These are phyloP conservation scores for Siniperca chuatsi DNA, from an alignment of 2,113 vertebrate species.

Conservation along the genomic window DNA sequence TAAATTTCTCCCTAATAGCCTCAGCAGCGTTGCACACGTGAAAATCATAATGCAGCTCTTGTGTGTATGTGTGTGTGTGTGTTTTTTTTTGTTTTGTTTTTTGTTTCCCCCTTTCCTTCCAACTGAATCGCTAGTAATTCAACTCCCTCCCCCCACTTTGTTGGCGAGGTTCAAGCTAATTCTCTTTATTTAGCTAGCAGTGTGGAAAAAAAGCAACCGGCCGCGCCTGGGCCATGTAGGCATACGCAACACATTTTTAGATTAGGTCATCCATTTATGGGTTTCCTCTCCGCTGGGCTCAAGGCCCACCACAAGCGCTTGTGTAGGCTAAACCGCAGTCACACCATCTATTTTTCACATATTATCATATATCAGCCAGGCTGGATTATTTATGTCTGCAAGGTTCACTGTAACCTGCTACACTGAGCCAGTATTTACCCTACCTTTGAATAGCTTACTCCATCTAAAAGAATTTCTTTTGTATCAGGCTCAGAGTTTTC, in stretches of 20 bases:
- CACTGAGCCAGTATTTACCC: slow-evolving; percentile 35
- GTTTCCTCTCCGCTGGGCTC: slow-evolving; percentile 55
- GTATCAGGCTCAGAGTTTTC: slow-evolving; percentile 4
- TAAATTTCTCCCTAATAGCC: slow-evolving; percentile 75
- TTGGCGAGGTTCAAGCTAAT: slow-evolving; percentile 78
- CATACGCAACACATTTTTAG: slow-evolving; percentile 74
- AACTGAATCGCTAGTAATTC: slow-evolving; percentile 78
- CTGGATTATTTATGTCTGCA: slow-evolving; percentile 79
- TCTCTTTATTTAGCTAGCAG: slow-evolving; percentile 78
- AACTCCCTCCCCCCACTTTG: slow-evolving; percentile 75
- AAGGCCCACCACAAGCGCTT: slow-evolving; percentile 63
- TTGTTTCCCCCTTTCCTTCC: slow-evolving; percentile 58
- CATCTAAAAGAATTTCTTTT: slow-evolving; percentile 25
- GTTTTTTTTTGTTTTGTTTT: no score
- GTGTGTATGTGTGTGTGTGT: slow-evolving; percentile 46
- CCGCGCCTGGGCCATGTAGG: slow-evolving; percentile 51
- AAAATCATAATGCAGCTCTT: slow-evolving; percentile 79
- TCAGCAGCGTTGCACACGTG: slow-evolving; percentile 74
- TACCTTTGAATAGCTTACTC: neutral
- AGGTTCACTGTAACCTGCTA: slow-evolving; percentile 56
- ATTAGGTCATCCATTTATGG: slow-evolving; percentile 79
- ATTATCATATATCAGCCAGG: slow-evolving; percentile 79
- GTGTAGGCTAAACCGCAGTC: slow-evolving; percentile 73
- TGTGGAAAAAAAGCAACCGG: slow-evolving; percentile 42
- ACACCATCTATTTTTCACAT: slow-evolving; percentile 83